phyloP scores from a whole-genome alignment of 23 tunicate genomes.

The Styela clava region DNA sequence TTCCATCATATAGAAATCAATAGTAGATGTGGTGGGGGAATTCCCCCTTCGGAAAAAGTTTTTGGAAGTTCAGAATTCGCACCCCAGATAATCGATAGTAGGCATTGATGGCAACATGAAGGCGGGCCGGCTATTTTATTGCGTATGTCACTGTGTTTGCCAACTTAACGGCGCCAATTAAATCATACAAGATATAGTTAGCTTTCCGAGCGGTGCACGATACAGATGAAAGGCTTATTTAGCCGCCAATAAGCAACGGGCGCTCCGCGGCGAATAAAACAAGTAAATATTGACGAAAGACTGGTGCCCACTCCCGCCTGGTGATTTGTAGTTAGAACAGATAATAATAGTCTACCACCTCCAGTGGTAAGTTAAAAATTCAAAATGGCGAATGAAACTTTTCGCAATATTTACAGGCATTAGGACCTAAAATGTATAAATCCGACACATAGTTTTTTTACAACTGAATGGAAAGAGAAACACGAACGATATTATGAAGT shows the following conservation, averaged over 20 bases:
- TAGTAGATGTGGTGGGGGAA: no score
- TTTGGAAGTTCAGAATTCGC: no score
- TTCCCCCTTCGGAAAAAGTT: no score
- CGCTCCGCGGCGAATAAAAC: neutral
- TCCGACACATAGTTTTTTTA: no score
- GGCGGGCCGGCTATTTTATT: neutral
- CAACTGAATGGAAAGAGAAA: no score
- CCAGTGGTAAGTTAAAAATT: no score
- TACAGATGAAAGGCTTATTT: slow-evolving; percentile 8
- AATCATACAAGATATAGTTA: slow-evolving; percentile 6
- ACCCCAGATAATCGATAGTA: no score
- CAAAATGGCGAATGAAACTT: neutral
- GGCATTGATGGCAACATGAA: neutral
- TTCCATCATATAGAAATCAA: no score
- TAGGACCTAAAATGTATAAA: no score
- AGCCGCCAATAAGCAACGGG: neutral
- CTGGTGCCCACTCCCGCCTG: slow-evolving; percentile 5
- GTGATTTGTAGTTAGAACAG: slow-evolving; percentile 6
- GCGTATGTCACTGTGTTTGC: slow-evolving; percentile 12
- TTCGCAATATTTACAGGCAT: no score
- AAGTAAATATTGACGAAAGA: slow-evolving; percentile 14
- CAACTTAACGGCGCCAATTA: slow-evolving; percentile 16
- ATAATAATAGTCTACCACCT: no score
- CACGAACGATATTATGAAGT: no score
- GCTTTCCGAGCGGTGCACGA: neutral